Conservation (phyloP, 2,888 invertebrate genomes). For the Nebria salina region DNA sequence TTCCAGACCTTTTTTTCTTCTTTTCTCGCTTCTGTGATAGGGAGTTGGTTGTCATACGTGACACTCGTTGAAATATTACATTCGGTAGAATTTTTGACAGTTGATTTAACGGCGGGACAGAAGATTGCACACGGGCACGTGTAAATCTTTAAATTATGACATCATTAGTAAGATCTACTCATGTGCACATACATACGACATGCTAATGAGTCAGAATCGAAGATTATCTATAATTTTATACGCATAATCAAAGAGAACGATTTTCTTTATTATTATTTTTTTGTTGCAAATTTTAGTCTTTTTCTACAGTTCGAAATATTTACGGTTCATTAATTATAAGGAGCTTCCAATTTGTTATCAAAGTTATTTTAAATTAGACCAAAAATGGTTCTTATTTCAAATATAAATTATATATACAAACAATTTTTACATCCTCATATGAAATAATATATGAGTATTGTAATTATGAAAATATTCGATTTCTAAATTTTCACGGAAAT, state of each 20-base stretch:
- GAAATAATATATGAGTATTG: too few species aligned
- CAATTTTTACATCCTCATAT: too few species aligned
- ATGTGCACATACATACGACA: background rate
- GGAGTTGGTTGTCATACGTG: slow-evolving; percentile 29
- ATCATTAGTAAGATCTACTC: slow-evolving; percentile 12
- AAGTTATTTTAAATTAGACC: too few species aligned
- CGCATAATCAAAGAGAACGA: background rate
- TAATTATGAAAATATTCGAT: too few species aligned
- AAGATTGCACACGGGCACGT: slow-evolving; percentile 43
- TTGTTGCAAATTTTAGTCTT: background rate
- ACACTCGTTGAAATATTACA: slow-evolving; percentile 44
- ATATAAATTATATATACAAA: too few species aligned
- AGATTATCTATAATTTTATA: background rate
- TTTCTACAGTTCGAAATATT: too few species aligned
- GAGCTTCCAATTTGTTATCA: too few species aligned
- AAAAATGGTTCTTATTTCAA: too few species aligned
- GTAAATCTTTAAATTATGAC: slow-evolving; percentile 39
- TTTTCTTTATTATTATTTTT: background rate
- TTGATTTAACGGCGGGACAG: slow-evolving; percentile 41
- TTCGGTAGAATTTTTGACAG: slow-evolving; percentile 47
- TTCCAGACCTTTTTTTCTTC: background rate
- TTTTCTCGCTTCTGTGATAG: slow-evolving; percentile 24
- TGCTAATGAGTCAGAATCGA: background rate
- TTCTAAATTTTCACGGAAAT: too few species aligned
- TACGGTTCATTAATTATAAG: too few species aligned